These are phyloP conservation scores for Zeus faber DNA, from an alignment of 2,113 vertebrate species.

Conservation along the genomic window DNA sequence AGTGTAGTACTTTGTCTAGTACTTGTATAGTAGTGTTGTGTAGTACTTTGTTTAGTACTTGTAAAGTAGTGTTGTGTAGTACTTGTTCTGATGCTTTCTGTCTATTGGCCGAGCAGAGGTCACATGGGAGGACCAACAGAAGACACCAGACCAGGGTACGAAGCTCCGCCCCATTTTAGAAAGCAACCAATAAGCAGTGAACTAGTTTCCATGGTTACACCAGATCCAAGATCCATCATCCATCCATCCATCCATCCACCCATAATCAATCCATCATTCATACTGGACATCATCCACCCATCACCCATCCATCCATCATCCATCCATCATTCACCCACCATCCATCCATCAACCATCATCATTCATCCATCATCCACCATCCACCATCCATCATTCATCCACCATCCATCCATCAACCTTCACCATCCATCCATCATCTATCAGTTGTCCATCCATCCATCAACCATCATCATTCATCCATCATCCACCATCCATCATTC, in stretches of 20 bases:
- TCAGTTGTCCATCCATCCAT: too few species aligned
- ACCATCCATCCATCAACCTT: too few species aligned
- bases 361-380: neutral
- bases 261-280: too few species aligned
- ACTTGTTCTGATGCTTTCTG: conserved; percentile 21
- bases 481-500: neutral
- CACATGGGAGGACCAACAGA: conserved; percentile 96
- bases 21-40: neutral
- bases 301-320: too few species aligned
- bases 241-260: neutral
- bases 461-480: neutral
- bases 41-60: neutral
- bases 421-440: too few species aligned
- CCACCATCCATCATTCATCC: too few species aligned
- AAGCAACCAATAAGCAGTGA: neutral
- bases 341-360: neutral
- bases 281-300: too few species aligned
- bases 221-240: neutral
- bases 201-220: too few species aligned
- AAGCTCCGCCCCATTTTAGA: conserved; percentile 60
- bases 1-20: neutral
- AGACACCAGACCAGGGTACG: conserved; percentile 85
- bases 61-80: neutral
- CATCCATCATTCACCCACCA: too few species aligned
- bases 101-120: conserved; percentile 86